phyloP scores from a whole-genome alignment of 2,888 invertebrate species.

The Mythimna loreyi region DNA sequence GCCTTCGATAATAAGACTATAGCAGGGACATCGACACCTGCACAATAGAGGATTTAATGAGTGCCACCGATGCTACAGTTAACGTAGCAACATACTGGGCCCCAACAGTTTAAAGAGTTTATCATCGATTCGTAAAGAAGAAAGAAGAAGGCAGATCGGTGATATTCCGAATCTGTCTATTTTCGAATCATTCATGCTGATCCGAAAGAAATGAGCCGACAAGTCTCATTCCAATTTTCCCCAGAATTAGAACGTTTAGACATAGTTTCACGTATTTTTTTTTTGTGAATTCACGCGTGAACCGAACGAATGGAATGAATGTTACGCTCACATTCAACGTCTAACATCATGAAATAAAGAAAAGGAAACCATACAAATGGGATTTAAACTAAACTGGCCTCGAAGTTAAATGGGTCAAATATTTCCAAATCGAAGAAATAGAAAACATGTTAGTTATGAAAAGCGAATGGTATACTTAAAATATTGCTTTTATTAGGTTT shows the following conservation, averaged over 20 bases:
- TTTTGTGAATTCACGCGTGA: constrained; percentile 24
- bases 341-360: neutral
- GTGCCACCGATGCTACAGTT: too few species aligned
- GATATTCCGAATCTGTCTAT: neutral
- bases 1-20: too few species aligned
- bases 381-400: constrained; percentile 9
- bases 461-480: neutral
- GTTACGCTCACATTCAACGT: constrained; percentile 15
- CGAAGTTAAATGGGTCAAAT: constrained; percentile 17
- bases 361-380: constrained; percentile 17
- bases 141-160: too few species aligned
- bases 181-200: neutral
- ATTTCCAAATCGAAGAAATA: constrained; percentile 3
- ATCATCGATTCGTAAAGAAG: too few species aligned
- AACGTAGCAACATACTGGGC: too few species aligned
- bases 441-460: too few species aligned
- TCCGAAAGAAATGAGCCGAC: neutral
- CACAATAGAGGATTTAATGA: too few species aligned
- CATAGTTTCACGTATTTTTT: constrained; percentile 6
- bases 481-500: neutral
- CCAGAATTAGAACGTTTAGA: constrained; percentile 24
- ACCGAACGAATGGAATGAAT: constrained; percentile 5
- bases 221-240: neutral
- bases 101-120: too few species aligned
- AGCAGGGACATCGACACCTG: too few species aligned